Base-by-base conservation (phyloP, 2,888 invertebrate species). In the Apamea anceps region DNA sequence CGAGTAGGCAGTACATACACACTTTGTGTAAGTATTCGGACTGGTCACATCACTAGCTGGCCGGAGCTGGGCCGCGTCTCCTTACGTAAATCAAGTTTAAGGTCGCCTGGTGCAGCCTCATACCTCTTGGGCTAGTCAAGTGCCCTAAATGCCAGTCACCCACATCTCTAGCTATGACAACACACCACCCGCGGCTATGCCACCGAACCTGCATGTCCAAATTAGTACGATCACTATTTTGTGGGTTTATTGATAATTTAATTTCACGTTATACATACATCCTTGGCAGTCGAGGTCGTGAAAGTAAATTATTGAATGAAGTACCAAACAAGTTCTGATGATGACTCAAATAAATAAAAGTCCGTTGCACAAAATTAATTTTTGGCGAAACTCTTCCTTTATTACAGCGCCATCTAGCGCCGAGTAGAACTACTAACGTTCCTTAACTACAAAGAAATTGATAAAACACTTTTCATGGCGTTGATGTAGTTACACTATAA, bases 61-160 rank as follows among this genome's bases (percentile, higher is more conserved):
- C 54, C 32, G 63, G 65, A 65, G 54, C 65, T 66, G 72, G 75
- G 92, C 84, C 81, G 81, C 81, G 80, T 83, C 81, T 85, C 89
- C 88, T 95, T 94, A 94, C 94, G 94, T 95, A 94, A 95, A 82
- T 90, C 95, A 95, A 95, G 96, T 95, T 95, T 95, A 95, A 95
- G 95, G 95, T 89, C 95, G 90, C 81, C 90, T 89, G 93, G 90
- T 91, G 92, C 88, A 86, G 85, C 85, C 86, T 84, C 87, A 87
- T 83, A 85, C 81, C 80, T 86, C 88, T 89, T 81, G 82, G 75
- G 72, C 80, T 75, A 83, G 88, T 88, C 90, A 86, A 85, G 75
- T 81, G 88, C 60, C 86, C 88, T 85, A 88, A 91, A 89, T 87
- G 79, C 77, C 84, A 79, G 79, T 79, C 84, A 80, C 85, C 89